Conservation (phyloP, 2,113 vertebrate genomes). For the Rhea americana region DNA sequence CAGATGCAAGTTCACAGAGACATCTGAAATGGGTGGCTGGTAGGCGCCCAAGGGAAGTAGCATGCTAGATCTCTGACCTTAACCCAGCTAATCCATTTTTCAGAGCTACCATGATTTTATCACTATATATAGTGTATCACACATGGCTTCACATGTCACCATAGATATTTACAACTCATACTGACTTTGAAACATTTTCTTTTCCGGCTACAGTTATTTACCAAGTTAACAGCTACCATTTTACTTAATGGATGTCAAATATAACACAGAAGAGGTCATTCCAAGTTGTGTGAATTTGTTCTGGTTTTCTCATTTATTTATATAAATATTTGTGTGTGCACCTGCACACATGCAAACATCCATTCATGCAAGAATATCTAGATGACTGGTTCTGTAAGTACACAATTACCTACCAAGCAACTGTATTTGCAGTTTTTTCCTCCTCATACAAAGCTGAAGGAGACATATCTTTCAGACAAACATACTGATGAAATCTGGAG, state of each 20-base stretch:
- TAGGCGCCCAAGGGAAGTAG: not conserved
- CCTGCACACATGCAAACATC: fast-evolving
- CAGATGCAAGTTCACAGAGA: not conserved
- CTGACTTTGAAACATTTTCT: not conserved
- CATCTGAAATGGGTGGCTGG: not conserved
- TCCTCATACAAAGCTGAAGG: not conserved
- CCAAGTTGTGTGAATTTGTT: not conserved
- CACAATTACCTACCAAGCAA: not conserved
- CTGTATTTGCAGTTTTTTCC: not conserved
- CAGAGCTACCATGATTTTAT: not conserved
- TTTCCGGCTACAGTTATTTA: not conserved
- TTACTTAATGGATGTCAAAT: not conserved
- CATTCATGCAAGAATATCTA: not conserved
- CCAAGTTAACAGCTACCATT: not conserved
- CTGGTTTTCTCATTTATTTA: not conserved
- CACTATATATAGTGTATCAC: not conserved
- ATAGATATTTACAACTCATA: not conserved
- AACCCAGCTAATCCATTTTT: not conserved
- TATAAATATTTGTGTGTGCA: not conserved
- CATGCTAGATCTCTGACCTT: not conserved
- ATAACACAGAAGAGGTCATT: not conserved
- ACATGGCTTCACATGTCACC: not conserved
- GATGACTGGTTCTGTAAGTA: not conserved
- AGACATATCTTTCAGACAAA: not conserved
- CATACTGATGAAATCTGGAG: not conserved